These are phyloP conservation scores for Pampusana beccarii DNA, from an alignment of 2,113 vertebrate genomes.

Conservation along the genomic window DNA sequence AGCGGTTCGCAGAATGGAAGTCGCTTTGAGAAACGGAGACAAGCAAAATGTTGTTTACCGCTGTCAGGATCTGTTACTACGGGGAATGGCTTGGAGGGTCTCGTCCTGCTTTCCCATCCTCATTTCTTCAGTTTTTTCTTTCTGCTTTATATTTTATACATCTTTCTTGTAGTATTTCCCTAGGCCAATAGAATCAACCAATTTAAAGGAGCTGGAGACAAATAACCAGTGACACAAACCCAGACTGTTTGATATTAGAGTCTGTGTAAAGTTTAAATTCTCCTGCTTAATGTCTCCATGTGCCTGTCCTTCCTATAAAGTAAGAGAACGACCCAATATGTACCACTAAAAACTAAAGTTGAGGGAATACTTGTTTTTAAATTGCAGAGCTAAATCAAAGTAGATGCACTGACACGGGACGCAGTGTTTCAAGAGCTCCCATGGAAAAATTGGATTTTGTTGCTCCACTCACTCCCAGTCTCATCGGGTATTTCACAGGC, in stretches of 20 bases:
- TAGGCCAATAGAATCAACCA: neutral
- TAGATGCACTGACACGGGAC: neutral
- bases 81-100: slow-evolving; percentile 20
- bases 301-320: neutral
- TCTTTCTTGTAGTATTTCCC: neutral
- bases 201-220: neutral
- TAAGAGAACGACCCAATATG: neutral
- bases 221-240: neutral
- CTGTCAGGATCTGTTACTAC: neutral
- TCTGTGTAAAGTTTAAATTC: neutral
- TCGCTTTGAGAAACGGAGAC: neutral
- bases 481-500: neutral
- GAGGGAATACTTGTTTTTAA: neutral
- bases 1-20: neutral
- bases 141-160: neutral
- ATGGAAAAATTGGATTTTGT: neutral
- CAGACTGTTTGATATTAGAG: no score
- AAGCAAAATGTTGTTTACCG: neutral
- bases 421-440: neutral
- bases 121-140: neutral
- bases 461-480: neutral
- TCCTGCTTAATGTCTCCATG: neutral
- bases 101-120: neutral
- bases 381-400: neutral
- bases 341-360: neutral